Conservation (phyloP, 2,113 vertebrate species). For the Dicentrarchus labrax region DNA sequence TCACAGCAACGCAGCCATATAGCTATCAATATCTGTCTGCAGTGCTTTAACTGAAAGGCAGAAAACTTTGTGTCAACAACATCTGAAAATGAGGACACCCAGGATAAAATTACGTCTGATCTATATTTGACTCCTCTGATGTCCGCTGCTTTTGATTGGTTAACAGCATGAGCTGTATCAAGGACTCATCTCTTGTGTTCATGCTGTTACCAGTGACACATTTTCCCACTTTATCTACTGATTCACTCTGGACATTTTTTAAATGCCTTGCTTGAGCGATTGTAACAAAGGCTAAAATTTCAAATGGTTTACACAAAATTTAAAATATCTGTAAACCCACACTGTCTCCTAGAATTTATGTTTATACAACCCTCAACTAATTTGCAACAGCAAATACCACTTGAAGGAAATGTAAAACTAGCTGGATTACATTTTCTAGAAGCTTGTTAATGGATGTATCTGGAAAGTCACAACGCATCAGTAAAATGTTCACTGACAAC, state of each 20-base stretch:
- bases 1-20: not conserved
- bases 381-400: not conserved
- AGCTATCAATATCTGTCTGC: not conserved
- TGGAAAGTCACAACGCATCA: not conserved
- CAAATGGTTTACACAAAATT: not conserved
- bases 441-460: not conserved
- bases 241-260: not conserved
- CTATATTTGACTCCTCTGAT: conserved; percentile 16
- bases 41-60: not conserved
- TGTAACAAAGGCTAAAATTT: not conserved
- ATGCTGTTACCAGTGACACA: not conserved
- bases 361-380: not conserved
- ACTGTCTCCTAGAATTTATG: not conserved
- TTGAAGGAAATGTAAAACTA: not conserved
- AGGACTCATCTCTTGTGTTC: conserved; percentile 16
- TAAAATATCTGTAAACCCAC: not conserved
- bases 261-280: not conserved
- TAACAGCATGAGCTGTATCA: not conserved
- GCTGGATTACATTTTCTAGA: not conserved
- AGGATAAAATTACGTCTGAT: conserved; percentile 18
- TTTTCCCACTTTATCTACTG: not conserved
- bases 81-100: not conserved
- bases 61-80: not conserved
- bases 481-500: not conserved
- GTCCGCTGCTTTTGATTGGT: not conserved